Percentiles rank a stretch among this genome's conserved stretches.
Evolutionary conservation across 2,797 vertebrate genomes (phyloP).

Genomic region (Sardinella longiceps): DNA sequence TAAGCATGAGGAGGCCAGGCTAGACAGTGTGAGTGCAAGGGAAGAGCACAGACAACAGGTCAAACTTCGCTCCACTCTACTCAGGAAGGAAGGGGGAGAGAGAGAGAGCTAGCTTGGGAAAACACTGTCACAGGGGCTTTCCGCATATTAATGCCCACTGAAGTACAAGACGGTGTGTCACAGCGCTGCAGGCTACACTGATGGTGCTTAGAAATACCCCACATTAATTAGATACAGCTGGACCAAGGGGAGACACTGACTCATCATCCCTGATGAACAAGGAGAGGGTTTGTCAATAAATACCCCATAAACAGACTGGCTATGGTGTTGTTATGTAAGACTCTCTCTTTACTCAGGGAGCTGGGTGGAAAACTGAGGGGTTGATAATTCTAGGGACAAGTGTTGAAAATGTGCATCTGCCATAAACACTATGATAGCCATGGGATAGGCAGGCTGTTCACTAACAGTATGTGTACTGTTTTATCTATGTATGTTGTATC

Average conservation of each 20-base stretch:
- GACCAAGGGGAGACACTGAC: conserved; percentile 22
- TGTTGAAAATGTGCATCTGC: no score
- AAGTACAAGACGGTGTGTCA: conserved; percentile 33
- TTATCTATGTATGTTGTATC: no score
- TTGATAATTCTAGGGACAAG: no score
- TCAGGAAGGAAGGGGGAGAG: conserved; percentile 31
- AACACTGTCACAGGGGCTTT: conserved; percentile 26
- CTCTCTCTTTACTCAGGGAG: neutral
- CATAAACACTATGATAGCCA: no score
- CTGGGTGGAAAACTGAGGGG: no score
- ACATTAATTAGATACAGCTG: conserved; percentile 43
- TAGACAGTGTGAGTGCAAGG: conserved; percentile 35
- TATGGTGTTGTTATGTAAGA: neutral
- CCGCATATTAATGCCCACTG: conserved; percentile 31
- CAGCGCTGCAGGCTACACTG: conserved; percentile 26
- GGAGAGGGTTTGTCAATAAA: neutral
- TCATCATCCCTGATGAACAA: conserved; percentile 19
- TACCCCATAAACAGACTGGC: neutral
- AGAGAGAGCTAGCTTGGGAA: neutral
- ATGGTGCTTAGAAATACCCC: conserved; percentile 33
- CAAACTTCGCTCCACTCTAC: neutral
- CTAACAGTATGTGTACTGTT: no score
- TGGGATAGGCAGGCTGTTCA: no score
- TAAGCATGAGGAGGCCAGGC: conserved; percentile 25
- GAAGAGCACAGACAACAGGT: conserved; percentile 32